Evolutionary conservation across 2,797 vertebrate species (phyloP).

Genomic region (Coreius guichenoti): DNA sequence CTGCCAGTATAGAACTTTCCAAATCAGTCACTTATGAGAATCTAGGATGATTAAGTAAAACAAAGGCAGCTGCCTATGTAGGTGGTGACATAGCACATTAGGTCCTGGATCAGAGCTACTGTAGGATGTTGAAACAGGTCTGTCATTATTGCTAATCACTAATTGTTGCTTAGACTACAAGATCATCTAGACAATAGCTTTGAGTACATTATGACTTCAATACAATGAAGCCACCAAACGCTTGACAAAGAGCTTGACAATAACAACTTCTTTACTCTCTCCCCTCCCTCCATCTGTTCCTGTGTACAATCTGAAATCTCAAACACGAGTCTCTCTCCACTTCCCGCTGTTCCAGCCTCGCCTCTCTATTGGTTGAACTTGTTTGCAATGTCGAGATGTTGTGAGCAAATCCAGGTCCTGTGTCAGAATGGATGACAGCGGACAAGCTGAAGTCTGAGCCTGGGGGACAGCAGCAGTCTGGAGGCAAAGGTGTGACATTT

Average conservation of each 20-base stretch:
- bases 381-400: neutral
- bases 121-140: neutral
- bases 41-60: too few relatives aligned
- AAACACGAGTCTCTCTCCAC: neutral
- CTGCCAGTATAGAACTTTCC: neutral
- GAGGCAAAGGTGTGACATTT: slow-evolving; percentile 51
- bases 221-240: slow-evolving; percentile 26
- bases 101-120: neutral
- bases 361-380: slow-evolving; percentile 8
- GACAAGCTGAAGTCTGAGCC: slow-evolving; percentile 46
- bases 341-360: slow-evolving; percentile 9
- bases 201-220: slow-evolving; percentile 25
- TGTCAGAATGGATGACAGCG: slow-evolving; percentile 54
- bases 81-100: neutral
- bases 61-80: neutral
- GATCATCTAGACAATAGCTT: slow-evolving; percentile 3
- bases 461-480: slow-evolving; percentile 39
- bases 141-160: slow-evolving; percentile 5
- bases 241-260: slow-evolving; percentile 33
- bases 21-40: neutral
- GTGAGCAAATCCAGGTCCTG: slow-evolving; percentile 6
- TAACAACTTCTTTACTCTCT: neutral
- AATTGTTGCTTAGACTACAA: slow-evolving; percentile 26
- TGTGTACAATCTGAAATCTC: slow-evolving; percentile 19
- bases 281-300: slow-evolving; percentile 6